Conservation (phyloP, 2,888 invertebrate species). For the Pinctada fucata region DNA sequence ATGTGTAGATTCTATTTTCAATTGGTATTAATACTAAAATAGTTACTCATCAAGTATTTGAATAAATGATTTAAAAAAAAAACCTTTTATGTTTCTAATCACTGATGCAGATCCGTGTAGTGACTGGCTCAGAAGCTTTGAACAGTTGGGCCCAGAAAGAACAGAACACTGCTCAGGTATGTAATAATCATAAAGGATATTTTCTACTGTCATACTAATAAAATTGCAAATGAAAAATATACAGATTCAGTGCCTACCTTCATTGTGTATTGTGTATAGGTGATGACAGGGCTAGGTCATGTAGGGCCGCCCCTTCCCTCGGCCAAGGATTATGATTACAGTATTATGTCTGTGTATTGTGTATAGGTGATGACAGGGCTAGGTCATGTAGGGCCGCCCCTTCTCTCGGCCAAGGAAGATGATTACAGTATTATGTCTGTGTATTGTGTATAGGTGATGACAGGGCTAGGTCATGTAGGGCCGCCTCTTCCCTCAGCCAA, state of each 20-base stretch:
- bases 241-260: too few relatives aligned
- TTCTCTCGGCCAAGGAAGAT: conserved; percentile 44
- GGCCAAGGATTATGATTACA: conserved; percentile 39
- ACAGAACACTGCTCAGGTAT: conserved; percentile 91
- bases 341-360: too few relatives aligned
- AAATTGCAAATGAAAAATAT: too few relatives aligned
- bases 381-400: conserved; percentile 87
- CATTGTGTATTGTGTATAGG: conserved; percentile 78
- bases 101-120: conserved; percentile 52
- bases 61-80: too few relatives aligned
- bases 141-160: conserved; percentile 90
- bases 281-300: conserved; percentile 88
- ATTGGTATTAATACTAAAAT: too few relatives aligned
- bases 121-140: conserved; percentile 76
- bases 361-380: conserved; percentile 87
- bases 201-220: too few relatives aligned
- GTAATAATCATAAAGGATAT: conserved; percentile 53
- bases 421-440: too few relatives aligned
- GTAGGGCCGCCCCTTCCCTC: conserved; percentile 83
- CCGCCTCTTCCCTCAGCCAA: conserved; percentile 79
- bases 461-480: conserved; percentile 89
- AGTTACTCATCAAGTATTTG: too few relatives aligned
- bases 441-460: conserved; percentile 82
- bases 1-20: too few relatives aligned
- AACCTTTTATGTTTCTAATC: too few relatives aligned